A percentile compares a stretch with the other conserved stretches of the same genome.
Evolutionary conservation across 2,888 invertebrate genomes (phyloP).

Genomic region (Anagyrus pseudococci): DNA sequence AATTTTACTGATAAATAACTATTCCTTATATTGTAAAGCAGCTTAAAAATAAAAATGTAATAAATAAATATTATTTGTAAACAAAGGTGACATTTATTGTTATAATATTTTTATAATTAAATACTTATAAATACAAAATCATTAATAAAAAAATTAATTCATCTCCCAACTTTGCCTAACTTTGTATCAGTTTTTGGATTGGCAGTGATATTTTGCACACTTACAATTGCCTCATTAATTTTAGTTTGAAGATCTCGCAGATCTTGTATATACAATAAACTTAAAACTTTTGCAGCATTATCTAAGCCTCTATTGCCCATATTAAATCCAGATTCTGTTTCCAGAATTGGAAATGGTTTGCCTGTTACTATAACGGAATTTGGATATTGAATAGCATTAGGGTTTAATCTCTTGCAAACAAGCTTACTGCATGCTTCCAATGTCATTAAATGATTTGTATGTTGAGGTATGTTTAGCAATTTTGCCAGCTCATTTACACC

Average conservation of each 20-base stretch:
- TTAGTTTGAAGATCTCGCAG: constrained; percentile 86
- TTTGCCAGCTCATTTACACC: constrained; percentile 83
- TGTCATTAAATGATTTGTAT: constrained; percentile 80
- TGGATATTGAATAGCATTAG: constrained; percentile 67
- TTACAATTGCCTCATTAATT: constrained; percentile 93
- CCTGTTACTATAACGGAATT: constrained; percentile 66
- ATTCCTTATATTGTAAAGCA: too few species aligned
- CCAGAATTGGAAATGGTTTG: constrained; percentile 74
- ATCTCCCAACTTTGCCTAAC: constrained; percentile 88
- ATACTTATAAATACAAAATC: too few species aligned
- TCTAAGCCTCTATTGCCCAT: constrained; percentile 71
- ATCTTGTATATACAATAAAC: constrained; percentile 84
- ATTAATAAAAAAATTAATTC: too few species aligned
- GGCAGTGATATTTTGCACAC: constrained; percentile 91
- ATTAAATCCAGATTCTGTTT: constrained; percentile 72
- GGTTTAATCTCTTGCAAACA: constrained; percentile 67
- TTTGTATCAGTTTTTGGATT: constrained; percentile 96
- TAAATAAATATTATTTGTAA: too few species aligned
- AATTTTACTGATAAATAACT: too few species aligned
- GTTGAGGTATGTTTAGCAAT: constrained; percentile 79
- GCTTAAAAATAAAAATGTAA: too few species aligned
- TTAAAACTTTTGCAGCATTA: constrained; percentile 77
- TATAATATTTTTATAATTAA: too few species aligned
- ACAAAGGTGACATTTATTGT: too few species aligned
- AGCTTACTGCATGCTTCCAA: constrained; percentile 74